These are phyloP conservation scores for Artibeus jamaicensis DNA, from an alignment of 2,797 vertebrate species.

Conservation along the genomic window DNA sequence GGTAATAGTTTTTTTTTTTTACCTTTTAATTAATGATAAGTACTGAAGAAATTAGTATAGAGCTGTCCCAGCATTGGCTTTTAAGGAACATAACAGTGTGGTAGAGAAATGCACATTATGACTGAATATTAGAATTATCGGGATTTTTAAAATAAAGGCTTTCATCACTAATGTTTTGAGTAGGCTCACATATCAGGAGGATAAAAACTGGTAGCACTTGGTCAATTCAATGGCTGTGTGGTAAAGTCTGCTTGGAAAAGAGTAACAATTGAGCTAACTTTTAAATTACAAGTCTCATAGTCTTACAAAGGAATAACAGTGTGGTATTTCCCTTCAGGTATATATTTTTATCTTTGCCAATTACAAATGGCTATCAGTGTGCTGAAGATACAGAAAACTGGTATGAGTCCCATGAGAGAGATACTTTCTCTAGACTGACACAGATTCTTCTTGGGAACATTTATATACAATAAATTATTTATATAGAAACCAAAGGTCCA, in stretches of 20 bases:
- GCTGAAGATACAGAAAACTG: slow-evolving; percentile 11
- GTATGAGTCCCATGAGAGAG: neutral
- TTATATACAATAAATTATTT: slow-evolving; percentile 59
- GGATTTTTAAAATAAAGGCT: slow-evolving; percentile 30
- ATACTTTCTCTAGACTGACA: neutral
- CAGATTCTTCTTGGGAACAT: slow-evolving; percentile 1
- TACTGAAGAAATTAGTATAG: slow-evolving; percentile 23
- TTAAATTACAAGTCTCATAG: neutral
- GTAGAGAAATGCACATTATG: slow-evolving; percentile 39
- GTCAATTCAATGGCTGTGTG: slow-evolving; percentile 7
- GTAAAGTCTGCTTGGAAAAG: slow-evolving; percentile 45
- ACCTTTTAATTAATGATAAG: slow-evolving; percentile 66
- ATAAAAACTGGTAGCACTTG: neutral
- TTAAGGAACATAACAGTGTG: slow-evolving; percentile 22
- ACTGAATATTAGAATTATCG: slow-evolving; percentile 54
- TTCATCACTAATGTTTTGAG: slow-evolving; percentile 46
- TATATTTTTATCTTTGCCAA: neutral
- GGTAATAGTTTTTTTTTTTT: slow-evolving; percentile 37
- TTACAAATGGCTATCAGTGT: neutral
- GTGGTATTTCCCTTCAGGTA: neutral
- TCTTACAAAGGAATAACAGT: neutral
- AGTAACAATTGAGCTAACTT: slow-evolving; percentile 2
- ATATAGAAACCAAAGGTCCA: slow-evolving; percentile 20
- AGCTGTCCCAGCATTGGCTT: slow-evolving; percentile 8
- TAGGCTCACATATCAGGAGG: slow-evolving; percentile 20